Percentiles rank a stretch among this genome's conserved stretches.
Conservation (phyloP, 2,113 vertebrate genomes). For the Dissostichus mawsoni region DNA sequence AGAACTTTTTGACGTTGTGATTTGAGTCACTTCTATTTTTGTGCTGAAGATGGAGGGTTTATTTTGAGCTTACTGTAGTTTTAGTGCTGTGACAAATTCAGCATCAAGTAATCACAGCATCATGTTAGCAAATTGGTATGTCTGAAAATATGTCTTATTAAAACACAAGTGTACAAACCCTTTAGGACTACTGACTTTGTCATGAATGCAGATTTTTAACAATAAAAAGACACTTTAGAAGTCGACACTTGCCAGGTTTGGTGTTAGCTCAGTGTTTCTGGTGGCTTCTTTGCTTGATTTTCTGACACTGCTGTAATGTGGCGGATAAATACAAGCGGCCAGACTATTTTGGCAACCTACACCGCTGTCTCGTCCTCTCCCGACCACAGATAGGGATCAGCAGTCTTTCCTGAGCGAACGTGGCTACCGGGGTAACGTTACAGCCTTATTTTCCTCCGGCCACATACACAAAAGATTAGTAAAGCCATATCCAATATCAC, state of each 20-base stretch:
- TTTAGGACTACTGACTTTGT: neutral
- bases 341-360: constrained; percentile 79
- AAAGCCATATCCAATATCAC: constrained; percentile 81
- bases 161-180: neutral
- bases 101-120: neutral
- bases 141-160: constrained; percentile 16
- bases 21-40: constrained; percentile 8
- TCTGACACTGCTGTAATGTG: constrained; percentile 69
- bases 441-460: constrained; percentile 78
- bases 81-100: neutral
- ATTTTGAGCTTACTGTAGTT: neutral
- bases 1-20: neutral
- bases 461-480: constrained; percentile 82
- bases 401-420: constrained; percentile 78
- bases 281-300: constrained; percentile 63
- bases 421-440: constrained; percentile 76
- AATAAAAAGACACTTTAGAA: neutral
- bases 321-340: constrained; percentile 75
- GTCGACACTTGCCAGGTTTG: constrained; percentile 4
- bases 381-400: constrained; percentile 80
- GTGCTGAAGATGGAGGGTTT: neutral
- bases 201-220: neutral
- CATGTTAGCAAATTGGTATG: constrained; percentile 41
- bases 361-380: constrained; percentile 68
- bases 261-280: constrained; percentile 42